Conservation (phyloP, 2,113 vertebrate species). For the Grammomys dolichurus region DNA sequence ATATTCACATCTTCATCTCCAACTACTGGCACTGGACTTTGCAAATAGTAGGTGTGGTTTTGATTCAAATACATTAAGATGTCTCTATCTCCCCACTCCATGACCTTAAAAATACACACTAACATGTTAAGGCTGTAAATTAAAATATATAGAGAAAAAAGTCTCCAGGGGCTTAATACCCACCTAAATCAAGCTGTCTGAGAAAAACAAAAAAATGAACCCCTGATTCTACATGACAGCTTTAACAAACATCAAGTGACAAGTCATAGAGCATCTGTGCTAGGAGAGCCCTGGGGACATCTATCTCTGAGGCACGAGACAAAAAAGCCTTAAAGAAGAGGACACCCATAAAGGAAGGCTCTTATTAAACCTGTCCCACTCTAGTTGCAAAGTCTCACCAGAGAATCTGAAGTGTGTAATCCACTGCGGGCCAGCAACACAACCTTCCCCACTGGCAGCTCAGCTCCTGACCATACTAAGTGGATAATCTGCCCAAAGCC, state of each 20-base stretch:
- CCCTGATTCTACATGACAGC: background rate
- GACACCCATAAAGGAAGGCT: background rate
- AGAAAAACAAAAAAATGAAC: background rate
- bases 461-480: background rate
- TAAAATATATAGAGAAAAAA: background rate
- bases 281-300: background rate
- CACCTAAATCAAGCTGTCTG: background rate
- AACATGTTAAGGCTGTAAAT: constrained; percentile 30
- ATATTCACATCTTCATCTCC: background rate
- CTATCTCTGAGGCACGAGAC: background rate
- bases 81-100: background rate
- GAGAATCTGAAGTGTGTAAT: background rate
- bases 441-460: background rate
- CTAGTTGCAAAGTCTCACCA: background rate
- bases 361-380: background rate
- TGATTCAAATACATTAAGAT: background rate
- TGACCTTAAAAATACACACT: background rate
- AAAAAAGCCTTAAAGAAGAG: background rate
- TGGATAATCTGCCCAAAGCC: background rate
- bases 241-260: background rate
- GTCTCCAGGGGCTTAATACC: background rate
- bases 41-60: background rate
- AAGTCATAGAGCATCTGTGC: background rate
- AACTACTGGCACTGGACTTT: background rate
- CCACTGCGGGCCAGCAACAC: background rate